A percentile compares a stretch with the other conserved stretches of the same genome.
These are phyloP conservation scores for Phalacrocorax aristotelis DNA, from an alignment of 2,113 vertebrate genomes.

Conservation along the genomic window DNA sequence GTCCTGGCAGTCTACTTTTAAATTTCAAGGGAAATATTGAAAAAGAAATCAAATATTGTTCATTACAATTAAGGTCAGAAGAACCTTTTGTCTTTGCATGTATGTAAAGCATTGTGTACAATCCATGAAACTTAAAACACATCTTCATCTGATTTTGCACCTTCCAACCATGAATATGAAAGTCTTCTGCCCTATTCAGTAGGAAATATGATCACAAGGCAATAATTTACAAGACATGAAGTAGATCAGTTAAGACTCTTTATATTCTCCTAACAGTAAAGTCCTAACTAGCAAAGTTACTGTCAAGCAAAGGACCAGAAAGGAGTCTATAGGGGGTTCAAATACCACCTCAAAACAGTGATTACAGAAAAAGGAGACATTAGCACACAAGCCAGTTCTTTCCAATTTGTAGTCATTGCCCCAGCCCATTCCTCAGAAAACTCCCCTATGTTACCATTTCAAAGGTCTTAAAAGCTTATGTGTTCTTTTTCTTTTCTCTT, in stretches of 20 bases:
- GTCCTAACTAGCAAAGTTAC: neutral
- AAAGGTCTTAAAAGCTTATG: neutral
- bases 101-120: neutral
- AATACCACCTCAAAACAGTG: neutral
- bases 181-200: neutral
- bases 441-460: neutral
- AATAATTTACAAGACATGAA: neutral
- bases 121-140: neutral
- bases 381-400: neutral
- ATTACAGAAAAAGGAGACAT: neutral
- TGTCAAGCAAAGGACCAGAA: neutral
- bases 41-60: neutral
- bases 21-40: neutral
- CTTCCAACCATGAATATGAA: neutral
- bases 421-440: neutral
- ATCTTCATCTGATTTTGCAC: neutral
- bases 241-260: neutral
- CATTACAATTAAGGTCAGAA: neutral
- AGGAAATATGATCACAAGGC: neutral
- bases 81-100: neutral
- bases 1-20: neutral
- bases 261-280: neutral
- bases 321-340: neutral
- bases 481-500: neutral
- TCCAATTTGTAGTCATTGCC: neutral